Base-by-base conservation (phyloP, 2,797 vertebrate genomes). In the Diplodus puntazzo region DNA sequence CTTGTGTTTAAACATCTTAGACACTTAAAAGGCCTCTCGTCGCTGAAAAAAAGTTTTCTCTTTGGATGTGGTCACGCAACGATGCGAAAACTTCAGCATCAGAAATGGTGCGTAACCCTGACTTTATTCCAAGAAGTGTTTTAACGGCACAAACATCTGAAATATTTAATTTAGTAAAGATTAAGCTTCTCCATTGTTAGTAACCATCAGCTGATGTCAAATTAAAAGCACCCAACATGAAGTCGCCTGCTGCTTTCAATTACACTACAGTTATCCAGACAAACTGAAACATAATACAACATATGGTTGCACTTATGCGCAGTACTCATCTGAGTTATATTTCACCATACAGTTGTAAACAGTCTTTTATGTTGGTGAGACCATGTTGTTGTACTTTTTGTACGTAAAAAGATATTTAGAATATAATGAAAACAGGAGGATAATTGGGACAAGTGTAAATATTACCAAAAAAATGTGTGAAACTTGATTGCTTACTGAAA, bases 221-320 rank as follows among this genome's bases (percentile, higher is more conserved):
- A 88, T 84, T 81, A 79, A 85, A 90, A 88, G 62, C 62, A 69
- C 58, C 64, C 71, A 81, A 87, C 66, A 83, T 71, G 73, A 90
- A 70, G 39, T 71, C 48, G 61, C 82, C 80, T 87, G 82, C 87
- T 94, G 90, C 88, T 93, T 91, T 89, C 79, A 91, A 87, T 93
- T 89, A 86, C 69, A 63, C 63, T 70, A 79, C 76, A 73, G 73
- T 80, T 78, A 83, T 84, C 69, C 82, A 83, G 80, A 83, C 73
- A 58, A 80, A 72, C 66, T 77, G 63, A 84, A 87, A 88, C 50
- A 85, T 54, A 89, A 82, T 79, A 75, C 71, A 79, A 68, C 88
- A 87, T 73, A 73, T 85, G 89, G 83, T 81, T 89, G 60, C 48
- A 69, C 80, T 92, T 88, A 42, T 76, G 58, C 68, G 66, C 85